Percentiles rank a stretch among this genome's conserved stretches.
Evolutionary conservation across 1,140 invertebrate species (phyloP).

Genomic region (Drosophila subpulchrella): DNA sequence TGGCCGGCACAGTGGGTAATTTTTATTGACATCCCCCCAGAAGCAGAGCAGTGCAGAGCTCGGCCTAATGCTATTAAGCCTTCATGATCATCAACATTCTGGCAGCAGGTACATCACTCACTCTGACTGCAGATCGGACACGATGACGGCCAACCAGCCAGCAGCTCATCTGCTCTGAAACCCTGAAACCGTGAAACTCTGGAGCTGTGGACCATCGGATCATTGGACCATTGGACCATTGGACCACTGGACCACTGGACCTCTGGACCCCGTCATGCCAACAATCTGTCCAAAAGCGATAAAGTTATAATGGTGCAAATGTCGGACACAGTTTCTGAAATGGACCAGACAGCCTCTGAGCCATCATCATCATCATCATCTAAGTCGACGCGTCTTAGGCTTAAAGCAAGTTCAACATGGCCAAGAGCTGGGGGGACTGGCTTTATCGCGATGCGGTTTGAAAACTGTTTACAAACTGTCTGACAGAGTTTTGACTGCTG

Average conservation of each 20-base stretch:
- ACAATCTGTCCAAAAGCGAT: conserved; percentile 83
- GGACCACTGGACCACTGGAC: not conserved
- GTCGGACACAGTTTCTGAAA: conserved; percentile 78
- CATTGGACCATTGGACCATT: not conserved
- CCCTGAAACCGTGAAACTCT: not conserved
- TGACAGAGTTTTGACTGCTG: conserved; percentile 81
- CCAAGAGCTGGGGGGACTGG: conserved; percentile 4
- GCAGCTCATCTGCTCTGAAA: not conserved
- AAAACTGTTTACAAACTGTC: conserved; percentile 83
- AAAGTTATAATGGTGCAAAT: conserved; percentile 83
- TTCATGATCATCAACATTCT: conserved; percentile 70
- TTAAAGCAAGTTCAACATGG: conserved; percentile 51
- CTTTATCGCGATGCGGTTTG: conserved; percentile 73
- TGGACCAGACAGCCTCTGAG: conserved; percentile 36
- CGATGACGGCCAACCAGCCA: conserved; percentile 32
- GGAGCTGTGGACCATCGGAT: too few species aligned
- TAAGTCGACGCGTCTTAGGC: conserved; percentile 69
- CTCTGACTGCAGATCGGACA: conserved; percentile 27
- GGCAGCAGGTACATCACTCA: conserved; percentile 76
- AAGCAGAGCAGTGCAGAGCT: conserved; percentile 1
- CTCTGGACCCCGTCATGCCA: conserved; percentile 54
- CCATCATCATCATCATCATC: conserved; percentile 50
- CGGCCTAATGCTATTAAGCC: conserved; percentile 68
- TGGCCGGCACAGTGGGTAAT: conserved; percentile 56
- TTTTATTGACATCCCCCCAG: conserved; percentile 58